Percentiles rank a stretch among this genome's conserved stretches.
These are phyloP conservation scores for Triops cancriformis DNA, from an alignment of 1,140 invertebrate species.

Conservation along the genomic window DNA sequence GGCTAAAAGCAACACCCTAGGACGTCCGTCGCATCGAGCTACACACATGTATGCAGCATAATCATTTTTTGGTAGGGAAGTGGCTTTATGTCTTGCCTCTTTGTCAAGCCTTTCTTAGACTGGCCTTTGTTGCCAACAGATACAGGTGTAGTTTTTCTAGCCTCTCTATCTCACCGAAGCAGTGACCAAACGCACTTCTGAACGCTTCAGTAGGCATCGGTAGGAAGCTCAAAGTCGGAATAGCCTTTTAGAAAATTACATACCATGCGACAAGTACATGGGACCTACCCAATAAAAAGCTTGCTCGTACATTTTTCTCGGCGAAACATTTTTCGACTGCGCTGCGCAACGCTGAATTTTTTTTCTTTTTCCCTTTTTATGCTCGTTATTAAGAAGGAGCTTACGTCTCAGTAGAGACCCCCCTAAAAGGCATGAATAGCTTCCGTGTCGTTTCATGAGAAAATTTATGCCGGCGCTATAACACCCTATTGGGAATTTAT, in stretches of 20 bases:
- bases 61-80: not conserved
- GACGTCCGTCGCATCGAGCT: not conserved
- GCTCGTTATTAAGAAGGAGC: not conserved
- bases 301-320: not conserved
- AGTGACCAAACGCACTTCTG: not conserved
- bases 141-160: not conserved
- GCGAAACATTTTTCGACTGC: not conserved
- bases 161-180: not conserved
- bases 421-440: slow-evolving; percentile 3
- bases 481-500: not conserved
- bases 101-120: not conserved
- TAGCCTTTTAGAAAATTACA: too few relatives aligned
- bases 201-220: too few relatives aligned
- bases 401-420: not conserved
- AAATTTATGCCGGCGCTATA: not conserved
- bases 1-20: slow-evolving; percentile 12
- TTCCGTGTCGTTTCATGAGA: not conserved
- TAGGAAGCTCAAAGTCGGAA: too few relatives aligned
- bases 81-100: not conserved
- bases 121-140: not conserved
- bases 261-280: not conserved
- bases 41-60: not conserved
- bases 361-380: not conserved
- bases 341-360: not conserved
- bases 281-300: not conserved